Base-by-base conservation (phyloP, 1,140 invertebrate species). In the Drosophila aff. region DNA sequence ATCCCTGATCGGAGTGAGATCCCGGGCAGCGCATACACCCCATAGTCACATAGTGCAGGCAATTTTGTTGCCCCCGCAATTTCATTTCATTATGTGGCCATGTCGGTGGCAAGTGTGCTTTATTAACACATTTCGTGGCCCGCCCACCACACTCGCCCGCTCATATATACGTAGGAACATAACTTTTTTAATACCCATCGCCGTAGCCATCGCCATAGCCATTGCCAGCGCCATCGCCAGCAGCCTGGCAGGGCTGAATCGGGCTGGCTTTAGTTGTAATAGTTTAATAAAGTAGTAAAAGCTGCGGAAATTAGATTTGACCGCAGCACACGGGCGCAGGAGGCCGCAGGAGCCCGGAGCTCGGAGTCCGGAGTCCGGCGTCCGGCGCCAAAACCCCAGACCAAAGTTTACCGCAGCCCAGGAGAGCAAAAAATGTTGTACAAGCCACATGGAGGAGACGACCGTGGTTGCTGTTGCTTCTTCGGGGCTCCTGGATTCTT, bases 231-330 rank as follows among this genome's bases (percentile, higher is more conserved):
- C 36, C 46, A 43, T 59, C 52, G 61, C 47, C 47, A 33, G 60
- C 72, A 43, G 44, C 52, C 67, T 55, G 41, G 21, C 52, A 26
- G n/a, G 43, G 26, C 43, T 2, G 47, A 72, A 36, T 40, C 50
- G 33, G 44, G 40, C 73, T 69, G 81, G 85, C 79, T 79, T 85
- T 90, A 79, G 79, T 90, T 90, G 85, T 90, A 90, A 90, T 90
- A 90, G 85, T 90, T 90, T 90, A 90, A 90, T 90, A 90, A 90
- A 90, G 85, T 91, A 90, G 85, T 91, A 90, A 91, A 78, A 90
- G 85, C 85, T 90, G 86, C 86, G 85, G 85, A 90, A 90, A 90
- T 90, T 90, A 90, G 86, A 90, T 90, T 90, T 90, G 85, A 91
- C 85, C 85, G 72, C 86, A 78, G 66, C 74, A 89, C 83, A 83